Evolutionary conservation across 2,888 invertebrate species (phyloP).

Genomic region (Platycheirus albimanus): DNA sequence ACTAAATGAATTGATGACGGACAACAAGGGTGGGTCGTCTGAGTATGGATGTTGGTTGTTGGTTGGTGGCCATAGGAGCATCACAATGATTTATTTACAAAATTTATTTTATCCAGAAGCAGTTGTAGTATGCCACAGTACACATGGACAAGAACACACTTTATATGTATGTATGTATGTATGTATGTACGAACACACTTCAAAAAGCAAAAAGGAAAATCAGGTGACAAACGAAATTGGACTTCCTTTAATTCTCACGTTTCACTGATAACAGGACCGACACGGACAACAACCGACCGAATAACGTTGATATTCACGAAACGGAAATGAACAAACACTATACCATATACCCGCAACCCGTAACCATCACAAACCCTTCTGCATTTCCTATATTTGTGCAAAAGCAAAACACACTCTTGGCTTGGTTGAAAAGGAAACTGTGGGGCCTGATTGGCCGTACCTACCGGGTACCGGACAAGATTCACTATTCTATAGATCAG

Average conservation of each 20-base stretch:
- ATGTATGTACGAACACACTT: neutral
- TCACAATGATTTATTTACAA: slow-evolving; percentile 53
- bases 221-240: slow-evolving; percentile 34
- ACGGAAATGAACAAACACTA: slow-evolving; percentile 11
- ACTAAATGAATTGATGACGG: slow-evolving; percentile 45
- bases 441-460: neutral
- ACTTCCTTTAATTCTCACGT: slow-evolving; percentile 28
- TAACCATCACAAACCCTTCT: slow-evolving; percentile 12
- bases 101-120: slow-evolving; percentile 12
- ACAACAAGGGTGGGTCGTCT: slow-evolving; percentile 16
- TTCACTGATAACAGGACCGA: slow-evolving; percentile 27
- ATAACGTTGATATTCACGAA: slow-evolving; percentile 5
- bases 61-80: neutral
- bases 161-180: no score
- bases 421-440: no score
- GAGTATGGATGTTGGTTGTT: neutral
- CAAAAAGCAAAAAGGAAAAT: slow-evolving; percentile 25
- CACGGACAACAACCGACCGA: no score
- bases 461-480: no score
- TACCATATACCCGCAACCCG: slow-evolving; percentile 5
- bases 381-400: neutral
- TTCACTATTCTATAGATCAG: no score
- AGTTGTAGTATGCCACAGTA: neutral
- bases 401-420: neutral
- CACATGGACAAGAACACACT: no score